Evolutionary conservation across 2,113 vertebrate species (phyloP), one percentile per base, ranked within the genome.

Genomic region (Trachemys scripta): DNA sequence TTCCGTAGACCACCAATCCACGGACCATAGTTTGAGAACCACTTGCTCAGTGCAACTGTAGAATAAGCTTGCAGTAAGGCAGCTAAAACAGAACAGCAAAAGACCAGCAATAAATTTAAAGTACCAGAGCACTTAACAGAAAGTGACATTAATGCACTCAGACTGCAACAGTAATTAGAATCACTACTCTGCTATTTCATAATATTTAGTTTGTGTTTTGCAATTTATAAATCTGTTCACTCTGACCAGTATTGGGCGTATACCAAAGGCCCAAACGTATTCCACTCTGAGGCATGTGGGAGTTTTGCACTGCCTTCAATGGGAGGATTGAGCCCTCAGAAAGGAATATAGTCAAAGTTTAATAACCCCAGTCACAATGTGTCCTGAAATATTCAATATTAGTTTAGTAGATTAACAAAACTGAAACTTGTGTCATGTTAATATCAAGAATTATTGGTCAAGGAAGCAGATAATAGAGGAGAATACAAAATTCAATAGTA

Each of bases 11-110:
- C 38, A 54, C 57, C 1, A 6, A 96, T 86, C 84, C 92, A 89
- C 85, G 92, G 56, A 54, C 88, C 80, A 91, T 54, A 31, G 27
- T 93, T 90, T 97, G 97, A 98, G 97, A 97, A 97, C 95, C 95
- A 54, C 90, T 92, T 89, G 59, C 59, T 93, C 88, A 95, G 75
- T 92, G 97, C 94, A 90, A 56, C 90, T 92, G 96, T 10, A 24
- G 31, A 82, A 35, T 89, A 97, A 97, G 97, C 96, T 62, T 72
- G 93, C 96, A 93, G 84, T 85, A 91, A 97, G 94, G 96, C 65
- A 94, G 94, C 87, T 97, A 79, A 31, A 94, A 94, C 56, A 80
- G 79, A 90, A 92, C 2, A 86, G 96, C 92, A 97, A 84, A 97
- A 97, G 94, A 75, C 31, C 69, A 69, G 93, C 90, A 95, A 85